These are phyloP conservation scores for Ormia ochracea DNA, from an alignment of 2,888 invertebrate species.

Conservation along the genomic window DNA sequence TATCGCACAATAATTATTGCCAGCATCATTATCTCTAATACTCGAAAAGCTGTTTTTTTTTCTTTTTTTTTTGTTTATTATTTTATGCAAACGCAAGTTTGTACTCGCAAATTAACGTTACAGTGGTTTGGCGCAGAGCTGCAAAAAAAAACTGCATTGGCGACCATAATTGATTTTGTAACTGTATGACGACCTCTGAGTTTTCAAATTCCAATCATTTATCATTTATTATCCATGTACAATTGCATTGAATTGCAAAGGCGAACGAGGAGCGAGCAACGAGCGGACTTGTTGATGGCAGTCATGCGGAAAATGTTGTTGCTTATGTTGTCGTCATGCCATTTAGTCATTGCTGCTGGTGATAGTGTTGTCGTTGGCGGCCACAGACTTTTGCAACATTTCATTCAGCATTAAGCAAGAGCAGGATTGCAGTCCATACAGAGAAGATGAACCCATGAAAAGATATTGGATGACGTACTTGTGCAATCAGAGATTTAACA, in stretches of 20 bases:
- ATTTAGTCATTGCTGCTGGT: background rate
- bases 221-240: conserved; percentile 38
- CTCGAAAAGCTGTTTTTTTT: background rate
- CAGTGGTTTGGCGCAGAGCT: background rate
- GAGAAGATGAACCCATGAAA: background rate
- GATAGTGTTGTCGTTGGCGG: background rate
- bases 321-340: conserved; percentile 11
- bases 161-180: conserved; percentile 21
- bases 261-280: background rate
- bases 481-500: background rate
- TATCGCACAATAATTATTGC: conserved; percentile 19
- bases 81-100: background rate
- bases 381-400: conserved; percentile 1
- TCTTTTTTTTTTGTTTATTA: background rate
- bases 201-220: conserved; percentile 34
- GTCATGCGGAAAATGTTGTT: conserved; percentile 27
- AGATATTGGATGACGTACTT: background rate
- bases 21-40: conserved; percentile 15
- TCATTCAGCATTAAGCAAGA: background rate
- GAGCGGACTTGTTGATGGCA: conserved; percentile 20
- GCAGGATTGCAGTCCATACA: background rate
- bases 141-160: background rate
- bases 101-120: background rate
- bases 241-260: conserved; percentile 26
- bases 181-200: conserved; percentile 25